Conservation (phyloP, 2,888 invertebrate species). For the Callimorpha dominula region DNA sequence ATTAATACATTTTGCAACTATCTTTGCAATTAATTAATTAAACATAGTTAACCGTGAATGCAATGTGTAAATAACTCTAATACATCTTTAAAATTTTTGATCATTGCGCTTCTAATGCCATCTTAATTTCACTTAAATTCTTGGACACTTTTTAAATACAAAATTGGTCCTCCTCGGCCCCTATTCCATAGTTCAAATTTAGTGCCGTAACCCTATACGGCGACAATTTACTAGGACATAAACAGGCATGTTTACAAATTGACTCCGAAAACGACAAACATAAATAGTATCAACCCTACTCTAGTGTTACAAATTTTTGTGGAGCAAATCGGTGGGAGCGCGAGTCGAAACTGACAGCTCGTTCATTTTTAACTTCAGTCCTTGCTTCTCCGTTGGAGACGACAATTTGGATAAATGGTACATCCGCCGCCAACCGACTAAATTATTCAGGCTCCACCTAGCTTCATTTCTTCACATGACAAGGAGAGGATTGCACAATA, state of each 20-base stretch:
- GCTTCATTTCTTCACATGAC: conserved; percentile 77
- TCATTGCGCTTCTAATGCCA: neutral
- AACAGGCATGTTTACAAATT: conserved; percentile 53
- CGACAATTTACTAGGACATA: conserved; percentile 16
- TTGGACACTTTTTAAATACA: neutral
- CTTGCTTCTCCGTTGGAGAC: conserved; percentile 66
- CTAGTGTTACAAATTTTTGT: conserved; percentile 52
- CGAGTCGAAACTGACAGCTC: conserved; percentile 69
- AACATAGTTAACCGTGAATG: no score
- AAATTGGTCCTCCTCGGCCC: neutral
- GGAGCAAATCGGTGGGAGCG: conserved; percentile 63
- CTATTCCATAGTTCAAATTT: neutral
- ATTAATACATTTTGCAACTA: no score
- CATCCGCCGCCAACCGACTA: conserved; percentile 74
- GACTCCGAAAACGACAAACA: conserved; percentile 60
- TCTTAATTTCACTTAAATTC: neutral
- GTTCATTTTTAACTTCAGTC: conserved; percentile 78
- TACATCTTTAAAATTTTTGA: no score
- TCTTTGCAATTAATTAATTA: no score
- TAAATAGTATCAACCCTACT: conserved; percentile 62
- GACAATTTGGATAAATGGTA: conserved; percentile 84
- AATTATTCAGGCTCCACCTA: conserved; percentile 78
- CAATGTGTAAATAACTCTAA: no score
- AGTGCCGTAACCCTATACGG: conserved; percentile 7
- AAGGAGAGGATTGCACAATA: conserved; percentile 80